A percentile compares a stretch with the other conserved stretches of the same genome.
Evolutionary conservation across 2,797 vertebrate genomes (phyloP).

Genomic region (Sternotherus odoratus): DNA sequence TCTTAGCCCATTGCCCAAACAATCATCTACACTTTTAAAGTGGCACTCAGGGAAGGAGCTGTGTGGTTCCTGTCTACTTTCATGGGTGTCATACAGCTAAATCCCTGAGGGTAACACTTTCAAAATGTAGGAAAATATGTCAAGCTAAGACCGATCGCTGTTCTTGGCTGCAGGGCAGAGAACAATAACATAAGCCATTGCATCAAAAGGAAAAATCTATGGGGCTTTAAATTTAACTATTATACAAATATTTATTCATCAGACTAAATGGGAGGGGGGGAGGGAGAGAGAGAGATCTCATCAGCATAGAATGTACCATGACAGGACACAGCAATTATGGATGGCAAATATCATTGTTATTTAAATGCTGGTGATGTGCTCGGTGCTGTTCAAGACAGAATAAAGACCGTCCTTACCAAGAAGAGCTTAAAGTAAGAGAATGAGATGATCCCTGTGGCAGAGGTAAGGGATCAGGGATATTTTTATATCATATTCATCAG

Average conservation of each 20-base stretch:
- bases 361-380: not conserved
- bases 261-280: not conserved
- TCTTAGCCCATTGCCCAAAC: not conserved
- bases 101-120: not conserved
- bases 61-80: constrained; percentile 6
- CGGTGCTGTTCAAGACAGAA: not conserved
- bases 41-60: not conserved
- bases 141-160: not conserved
- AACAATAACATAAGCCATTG: not conserved
- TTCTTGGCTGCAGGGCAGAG: not conserved
- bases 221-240: not conserved
- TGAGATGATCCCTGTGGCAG: not conserved
- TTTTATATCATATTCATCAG: not conserved
- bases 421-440: not conserved
- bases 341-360: not conserved
- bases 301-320: not conserved
- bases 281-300: not conserved
- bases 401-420: not conserved
- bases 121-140: not conserved
- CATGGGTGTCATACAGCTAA: constrained; percentile 18
- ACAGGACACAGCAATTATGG: accelerated
- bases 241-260: not conserved
- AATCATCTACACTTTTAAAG: constrained; percentile 26
- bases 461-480: not conserved
- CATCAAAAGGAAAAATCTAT: not conserved